These are phyloP conservation scores for Trichomycterus rosablanca DNA, from an alignment of 2,113 vertebrate species.

Conservation along the genomic window DNA sequence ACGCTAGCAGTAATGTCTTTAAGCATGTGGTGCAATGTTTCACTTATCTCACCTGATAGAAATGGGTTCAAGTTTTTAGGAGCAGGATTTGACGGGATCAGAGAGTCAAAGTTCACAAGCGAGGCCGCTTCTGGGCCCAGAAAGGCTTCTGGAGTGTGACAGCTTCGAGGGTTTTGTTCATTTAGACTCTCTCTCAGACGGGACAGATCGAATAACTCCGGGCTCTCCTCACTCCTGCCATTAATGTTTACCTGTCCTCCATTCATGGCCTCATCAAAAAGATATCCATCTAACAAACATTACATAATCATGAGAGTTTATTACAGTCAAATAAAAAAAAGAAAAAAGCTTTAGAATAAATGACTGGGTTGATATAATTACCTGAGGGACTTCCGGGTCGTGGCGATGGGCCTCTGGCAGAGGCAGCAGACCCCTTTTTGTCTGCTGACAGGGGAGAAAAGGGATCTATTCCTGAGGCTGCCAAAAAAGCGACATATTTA, in stretches of 20 bases:
- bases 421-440: slow-evolving; percentile 37
- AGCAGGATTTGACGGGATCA: slow-evolving; percentile 69
- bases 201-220: slow-evolving; percentile 74
- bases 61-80: slow-evolving; percentile 85
- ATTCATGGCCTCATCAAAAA: slow-evolving; percentile 80
- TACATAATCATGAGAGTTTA: not conserved
- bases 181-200: slow-evolving; percentile 70
- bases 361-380: slow-evolving; percentile 53
- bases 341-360: not conserved
- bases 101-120: slow-evolving; percentile 83
- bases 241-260: slow-evolving; percentile 74
- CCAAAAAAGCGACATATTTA: too few species aligned
- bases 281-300: slow-evolving; percentile 71
- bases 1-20: too few species aligned
- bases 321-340: not conserved
- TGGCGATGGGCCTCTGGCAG: slow-evolving; percentile 34
- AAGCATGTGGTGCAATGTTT: too few species aligned
- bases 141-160: slow-evolving; percentile 82
- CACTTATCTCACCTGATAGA: slow-evolving; percentile 71
- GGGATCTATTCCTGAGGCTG: slow-evolving; percentile 67
- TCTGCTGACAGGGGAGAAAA: slow-evolving; percentile 67
- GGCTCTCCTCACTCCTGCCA: slow-evolving; percentile 61
- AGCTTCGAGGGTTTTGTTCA: slow-evolving; percentile 59
- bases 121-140: slow-evolving; percentile 82
- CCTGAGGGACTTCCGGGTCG: slow-evolving; percentile 76